Conservation (phyloP, 2,797 vertebrate genomes). For the Pipistrellus pygmaeus region DNA sequence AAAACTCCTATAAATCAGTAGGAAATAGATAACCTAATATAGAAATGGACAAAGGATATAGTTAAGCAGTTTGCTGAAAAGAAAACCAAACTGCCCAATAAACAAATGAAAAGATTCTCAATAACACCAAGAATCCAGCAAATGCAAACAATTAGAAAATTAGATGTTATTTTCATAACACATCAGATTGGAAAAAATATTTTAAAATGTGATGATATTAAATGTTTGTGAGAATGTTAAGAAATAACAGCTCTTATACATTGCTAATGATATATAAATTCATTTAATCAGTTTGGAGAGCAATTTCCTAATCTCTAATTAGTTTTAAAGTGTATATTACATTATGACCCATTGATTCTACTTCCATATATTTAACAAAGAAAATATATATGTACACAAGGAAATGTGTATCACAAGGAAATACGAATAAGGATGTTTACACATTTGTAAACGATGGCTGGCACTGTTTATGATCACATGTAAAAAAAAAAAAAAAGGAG, state of each 20-base stretch:
- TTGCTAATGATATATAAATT: not conserved
- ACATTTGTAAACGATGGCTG: not conserved
- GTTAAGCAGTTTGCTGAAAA: constrained; percentile 11
- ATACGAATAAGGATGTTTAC: constrained; percentile 7
- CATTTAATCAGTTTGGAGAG: not conserved
- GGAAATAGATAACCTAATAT: constrained; percentile 35
- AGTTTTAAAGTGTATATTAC: not conserved
- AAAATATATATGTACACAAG: not conserved
- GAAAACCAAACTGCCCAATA: not conserved
- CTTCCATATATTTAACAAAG: constrained; percentile 11
- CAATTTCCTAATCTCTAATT: constrained; percentile 24
- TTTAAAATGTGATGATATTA: constrained; percentile 9
- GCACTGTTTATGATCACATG: not conserved
- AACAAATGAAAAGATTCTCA: constrained; percentile 32
- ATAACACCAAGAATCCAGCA: constrained; percentile 14
- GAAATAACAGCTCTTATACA: not conserved
- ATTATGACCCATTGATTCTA: constrained; percentile 20
- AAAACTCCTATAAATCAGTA: constrained; percentile 27
- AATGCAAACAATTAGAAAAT: constrained; percentile 43
- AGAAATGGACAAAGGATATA: not conserved
- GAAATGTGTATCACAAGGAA: constrained; percentile 5
- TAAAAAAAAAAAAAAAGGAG: not conserved
- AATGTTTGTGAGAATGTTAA: constrained; percentile 11
- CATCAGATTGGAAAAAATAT: not conserved
- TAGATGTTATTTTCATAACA: constrained; percentile 12